phyloP scores from a whole-genome alignment of 1,140 invertebrate species.

The Pachyrhynchus sulphureomaculatus region DNA sequence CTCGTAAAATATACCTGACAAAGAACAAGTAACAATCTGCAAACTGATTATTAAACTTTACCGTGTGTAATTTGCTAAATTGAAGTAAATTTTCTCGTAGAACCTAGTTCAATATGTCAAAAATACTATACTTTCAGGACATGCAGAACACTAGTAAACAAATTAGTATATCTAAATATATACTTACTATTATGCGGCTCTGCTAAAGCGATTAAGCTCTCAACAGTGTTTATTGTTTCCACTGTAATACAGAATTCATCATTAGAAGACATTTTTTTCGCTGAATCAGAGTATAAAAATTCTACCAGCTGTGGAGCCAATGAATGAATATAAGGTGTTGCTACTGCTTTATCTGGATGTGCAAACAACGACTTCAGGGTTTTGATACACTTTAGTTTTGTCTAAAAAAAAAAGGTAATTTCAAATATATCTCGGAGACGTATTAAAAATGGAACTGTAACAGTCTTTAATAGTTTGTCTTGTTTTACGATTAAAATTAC shows the following conservation, averaged over 20 bases:
- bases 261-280: constrained; percentile 60
- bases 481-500: too few relatives aligned
- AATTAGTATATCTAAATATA: too few relatives aligned
- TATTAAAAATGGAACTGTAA: too few relatives aligned
- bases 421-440: constrained; percentile 1
- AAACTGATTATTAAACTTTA: too few relatives aligned
- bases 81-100: too few relatives aligned
- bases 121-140: too few relatives aligned
- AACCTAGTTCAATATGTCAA: too few relatives aligned
- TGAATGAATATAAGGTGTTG: constrained; percentile 79
- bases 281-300: constrained; percentile 64
- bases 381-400: constrained; percentile 77
- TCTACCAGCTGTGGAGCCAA: constrained; percentile 74
- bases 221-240: constrained; percentile 69
- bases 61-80: too few relatives aligned
- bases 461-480: too few relatives aligned
- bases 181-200: constrained; percentile 77
- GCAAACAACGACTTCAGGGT: constrained; percentile 74
- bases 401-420: constrained; percentile 19
- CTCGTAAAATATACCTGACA: too few relatives aligned
- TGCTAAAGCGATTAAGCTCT: constrained; percentile 72
- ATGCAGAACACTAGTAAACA: too few relatives aligned
- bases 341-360: constrained; percentile 67
- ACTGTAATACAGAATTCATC: constrained; percentile 65
- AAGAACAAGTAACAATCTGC: too few relatives aligned